Evolutionary conservation across 2,888 invertebrate genomes (phyloP).

Genomic region (Meteorus colon): DNA sequence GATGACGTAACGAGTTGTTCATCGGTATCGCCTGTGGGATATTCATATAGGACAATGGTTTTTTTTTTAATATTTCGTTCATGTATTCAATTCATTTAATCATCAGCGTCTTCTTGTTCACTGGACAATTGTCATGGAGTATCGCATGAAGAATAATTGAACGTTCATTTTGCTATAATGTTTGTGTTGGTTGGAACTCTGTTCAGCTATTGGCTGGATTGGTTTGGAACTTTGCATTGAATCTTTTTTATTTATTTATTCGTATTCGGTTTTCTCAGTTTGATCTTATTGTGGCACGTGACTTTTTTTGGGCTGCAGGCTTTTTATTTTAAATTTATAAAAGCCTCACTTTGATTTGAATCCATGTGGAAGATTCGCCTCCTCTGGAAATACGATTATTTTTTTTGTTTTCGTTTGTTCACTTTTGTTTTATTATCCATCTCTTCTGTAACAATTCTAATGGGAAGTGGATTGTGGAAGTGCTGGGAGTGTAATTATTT

Average conservation of each 20-base stretch:
- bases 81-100: conserved; percentile 7
- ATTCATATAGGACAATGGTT: conserved; percentile 42
- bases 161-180: conserved; percentile 26
- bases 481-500: neutral
- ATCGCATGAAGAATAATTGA: conserved; percentile 38
- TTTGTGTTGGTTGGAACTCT: conserved; percentile 51
- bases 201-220: conserved; percentile 31
- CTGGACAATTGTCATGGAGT: conserved; percentile 22
- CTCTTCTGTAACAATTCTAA: conserved; percentile 5
- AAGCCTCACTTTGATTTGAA: conserved; percentile 61
- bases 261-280: conserved; percentile 48
- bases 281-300: conserved; percentile 46
- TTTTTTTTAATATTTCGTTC: conserved; percentile 2
- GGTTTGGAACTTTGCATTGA: conserved; percentile 17
- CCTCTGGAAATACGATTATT: conserved; percentile 59
- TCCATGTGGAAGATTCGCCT: conserved; percentile 61
- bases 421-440: conserved; percentile 20
- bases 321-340: conserved; percentile 47
- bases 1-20: conserved; percentile 64
- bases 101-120: neutral
- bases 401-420: conserved; percentile 20
- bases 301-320: conserved; percentile 47
- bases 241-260: conserved; percentile 46
- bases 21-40: conserved; percentile 63
- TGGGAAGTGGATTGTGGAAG: neutral